Evolutionary conservation across 2,888 invertebrate species (phyloP).

Genomic region (Idaea dimidiata): DNA sequence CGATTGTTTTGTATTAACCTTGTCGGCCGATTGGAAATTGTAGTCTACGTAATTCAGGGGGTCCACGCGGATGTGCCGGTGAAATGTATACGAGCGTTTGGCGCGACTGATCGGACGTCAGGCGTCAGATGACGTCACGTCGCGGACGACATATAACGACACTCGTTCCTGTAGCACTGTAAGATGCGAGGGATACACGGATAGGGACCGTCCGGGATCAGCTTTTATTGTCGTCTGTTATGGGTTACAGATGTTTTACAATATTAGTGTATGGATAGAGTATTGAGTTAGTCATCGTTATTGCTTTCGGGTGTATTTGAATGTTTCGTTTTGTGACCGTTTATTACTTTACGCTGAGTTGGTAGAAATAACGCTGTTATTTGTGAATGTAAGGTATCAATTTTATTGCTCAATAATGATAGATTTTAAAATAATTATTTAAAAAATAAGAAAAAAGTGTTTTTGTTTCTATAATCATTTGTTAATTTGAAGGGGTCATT

Average conservation of each 20-base stretch:
- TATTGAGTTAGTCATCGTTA: not conserved
- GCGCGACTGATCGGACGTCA: not conserved
- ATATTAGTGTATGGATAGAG: not conserved
- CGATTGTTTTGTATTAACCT: no score
- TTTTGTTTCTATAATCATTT: no score
- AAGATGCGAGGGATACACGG: not conserved
- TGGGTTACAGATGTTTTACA: not conserved
- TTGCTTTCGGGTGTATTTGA: not conserved
- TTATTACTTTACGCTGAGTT: no score
- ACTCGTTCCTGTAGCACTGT: not conserved
- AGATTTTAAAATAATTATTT: no score
- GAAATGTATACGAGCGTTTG: not conserved
- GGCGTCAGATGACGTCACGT: not conserved
- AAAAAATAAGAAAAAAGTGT: no score
- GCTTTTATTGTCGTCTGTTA: not conserved
- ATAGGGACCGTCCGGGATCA: not conserved
- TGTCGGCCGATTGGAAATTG: no score
- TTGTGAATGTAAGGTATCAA: no score
- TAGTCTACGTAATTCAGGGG: not conserved
- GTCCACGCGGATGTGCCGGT: not conserved
- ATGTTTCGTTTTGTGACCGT: not conserved
- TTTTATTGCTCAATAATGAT: no score
- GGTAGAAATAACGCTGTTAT: not conserved
- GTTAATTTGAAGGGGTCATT: no score
- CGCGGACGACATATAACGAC: not conserved